Evolutionary conservation across 2,797 vertebrate species (phyloP).

Genomic region (Gobionotothen gibberifrons): DNA sequence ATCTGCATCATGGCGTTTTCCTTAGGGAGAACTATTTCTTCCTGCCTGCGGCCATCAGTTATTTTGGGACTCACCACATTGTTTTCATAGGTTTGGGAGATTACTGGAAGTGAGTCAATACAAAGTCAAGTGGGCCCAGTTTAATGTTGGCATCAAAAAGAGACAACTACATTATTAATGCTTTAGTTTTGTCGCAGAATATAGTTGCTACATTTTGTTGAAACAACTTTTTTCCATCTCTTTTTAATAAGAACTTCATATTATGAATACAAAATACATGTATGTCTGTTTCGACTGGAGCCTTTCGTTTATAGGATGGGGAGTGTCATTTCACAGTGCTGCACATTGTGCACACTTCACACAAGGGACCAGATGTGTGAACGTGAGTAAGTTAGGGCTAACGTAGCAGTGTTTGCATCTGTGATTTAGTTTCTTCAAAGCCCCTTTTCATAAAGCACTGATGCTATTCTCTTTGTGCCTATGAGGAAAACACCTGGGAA

Average conservation of each 20-base stretch:
- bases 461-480: background rate
- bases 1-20: background rate
- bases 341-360: background rate
- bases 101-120: conserved; percentile 29
- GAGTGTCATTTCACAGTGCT: conserved; percentile 11
- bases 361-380: background rate
- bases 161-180: background rate
- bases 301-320: background rate
- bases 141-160: conserved; percentile 16
- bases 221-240: conserved; percentile 6
- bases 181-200: no score
- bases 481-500: conserved; percentile 25
- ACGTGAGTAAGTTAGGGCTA: background rate
- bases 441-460: conserved; percentile 28
- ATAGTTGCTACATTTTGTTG: no score
- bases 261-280: conserved; percentile 10
- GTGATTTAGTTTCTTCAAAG: conserved; percentile 17
- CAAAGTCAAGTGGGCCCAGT: conserved; percentile 21
- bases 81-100: conserved; percentile 1
- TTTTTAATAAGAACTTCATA: background rate
- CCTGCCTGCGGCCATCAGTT: conserved; percentile 4
- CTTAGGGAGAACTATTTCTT: background rate
- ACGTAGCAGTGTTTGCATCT: background rate
- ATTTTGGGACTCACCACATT: conserved; percentile 13
- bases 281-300: conserved; percentile 7